A percentile compares a stretch with the other conserved stretches of the same genome.
Conservation (phyloP, 1,140 invertebrate genomes). For the Eciton burchellii region DNA sequence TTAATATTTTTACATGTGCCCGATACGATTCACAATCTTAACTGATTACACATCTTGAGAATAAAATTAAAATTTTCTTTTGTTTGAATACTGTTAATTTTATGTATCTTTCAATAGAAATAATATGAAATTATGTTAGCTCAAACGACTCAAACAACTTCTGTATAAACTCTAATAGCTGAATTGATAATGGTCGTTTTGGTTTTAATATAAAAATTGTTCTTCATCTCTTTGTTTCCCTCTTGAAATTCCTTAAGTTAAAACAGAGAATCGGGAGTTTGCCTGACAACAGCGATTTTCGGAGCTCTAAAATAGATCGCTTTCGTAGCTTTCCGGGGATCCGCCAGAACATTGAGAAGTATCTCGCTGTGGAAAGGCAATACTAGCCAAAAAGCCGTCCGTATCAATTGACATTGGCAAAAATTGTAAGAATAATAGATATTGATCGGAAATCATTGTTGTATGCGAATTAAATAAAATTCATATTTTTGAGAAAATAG, state of each 20-base stretch:
- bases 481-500: background rate
- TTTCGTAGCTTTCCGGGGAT: slow-evolving; percentile 48
- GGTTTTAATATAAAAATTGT: background rate
- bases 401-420: background rate
- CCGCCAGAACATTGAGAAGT: background rate
- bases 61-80: background rate
- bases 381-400: background rate
- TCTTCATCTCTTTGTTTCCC: slow-evolving; percentile 28
- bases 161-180: too few species aligned
- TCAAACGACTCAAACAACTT: too few species aligned
- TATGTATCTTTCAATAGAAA: too few species aligned
- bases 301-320: slow-evolving; percentile 70
- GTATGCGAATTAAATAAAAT: background rate
- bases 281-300: slow-evolving; percentile 69
- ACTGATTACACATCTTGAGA: too few species aligned
- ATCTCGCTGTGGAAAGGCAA: background rate
- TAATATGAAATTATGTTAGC: too few species aligned
- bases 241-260: slow-evolving; percentile 44
- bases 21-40: background rate
- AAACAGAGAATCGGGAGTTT: slow-evolving; percentile 14
- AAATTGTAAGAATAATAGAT: background rate
- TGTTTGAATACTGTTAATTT: too few species aligned
- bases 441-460: background rate
- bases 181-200: too few species aligned
- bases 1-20: background rate